Conservation (phyloP, 2,113 vertebrate species). For the Lycocorax pyrrhopterus region DNA sequence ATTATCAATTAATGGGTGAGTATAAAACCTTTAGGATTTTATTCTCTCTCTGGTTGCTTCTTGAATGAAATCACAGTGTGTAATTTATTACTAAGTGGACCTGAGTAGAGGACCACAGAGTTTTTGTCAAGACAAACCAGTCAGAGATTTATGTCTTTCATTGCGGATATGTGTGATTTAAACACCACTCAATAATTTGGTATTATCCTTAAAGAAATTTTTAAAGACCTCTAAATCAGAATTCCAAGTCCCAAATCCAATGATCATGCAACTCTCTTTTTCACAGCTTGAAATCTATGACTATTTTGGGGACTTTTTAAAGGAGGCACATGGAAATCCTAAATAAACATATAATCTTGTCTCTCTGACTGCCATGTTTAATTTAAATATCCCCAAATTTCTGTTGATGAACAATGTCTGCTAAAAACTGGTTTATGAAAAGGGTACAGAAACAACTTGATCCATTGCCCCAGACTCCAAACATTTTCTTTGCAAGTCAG, state of each 20-base stretch:
- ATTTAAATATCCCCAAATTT: background rate
- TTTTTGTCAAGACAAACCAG: background rate
- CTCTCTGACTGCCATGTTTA: background rate
- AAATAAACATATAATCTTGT: background rate
- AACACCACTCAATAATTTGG: background rate
- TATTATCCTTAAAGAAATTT: background rate
- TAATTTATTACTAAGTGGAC: background rate
- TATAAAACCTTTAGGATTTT: background rate
- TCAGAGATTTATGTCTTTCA: background rate
- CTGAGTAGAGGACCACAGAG: background rate
- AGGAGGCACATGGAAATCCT: background rate
- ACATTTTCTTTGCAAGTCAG: background rate
- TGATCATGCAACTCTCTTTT: background rate
- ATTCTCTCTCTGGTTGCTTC: background rate
- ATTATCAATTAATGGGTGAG: background rate
- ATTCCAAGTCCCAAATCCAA: background rate
- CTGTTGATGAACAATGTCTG: background rate
- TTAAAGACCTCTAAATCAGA: background rate
- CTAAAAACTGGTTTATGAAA: background rate
- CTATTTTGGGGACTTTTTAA: background rate
- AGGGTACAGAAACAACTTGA: background rate
- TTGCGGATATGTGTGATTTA: background rate
- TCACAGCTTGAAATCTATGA: background rate
- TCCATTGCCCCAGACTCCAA: background rate
- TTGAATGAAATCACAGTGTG: background rate